phyloP scores from a whole-genome alignment of 2,113 vertebrate species.

The Dasyornis broadbenti region DNA sequence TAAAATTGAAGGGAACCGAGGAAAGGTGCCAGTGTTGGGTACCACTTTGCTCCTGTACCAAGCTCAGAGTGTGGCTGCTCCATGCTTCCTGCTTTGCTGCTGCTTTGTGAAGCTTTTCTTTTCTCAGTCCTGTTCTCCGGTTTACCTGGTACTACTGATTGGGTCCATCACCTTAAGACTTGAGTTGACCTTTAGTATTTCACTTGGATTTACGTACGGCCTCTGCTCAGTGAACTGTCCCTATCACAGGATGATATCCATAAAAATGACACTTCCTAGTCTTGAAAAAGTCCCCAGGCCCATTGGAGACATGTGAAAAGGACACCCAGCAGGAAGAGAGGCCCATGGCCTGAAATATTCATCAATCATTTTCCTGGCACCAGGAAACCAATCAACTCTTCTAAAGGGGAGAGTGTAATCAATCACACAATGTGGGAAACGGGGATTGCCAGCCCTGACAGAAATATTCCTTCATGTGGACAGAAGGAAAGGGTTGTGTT shows the following conservation, averaged over 20 bases:
- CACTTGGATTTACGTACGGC: background rate
- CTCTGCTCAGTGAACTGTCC: background rate
- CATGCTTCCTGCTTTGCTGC: background rate
- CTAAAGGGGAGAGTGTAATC: conserved; percentile 66
- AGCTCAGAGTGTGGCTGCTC: background rate
- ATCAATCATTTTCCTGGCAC: conserved; percentile 83
- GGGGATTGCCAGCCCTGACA: background rate
- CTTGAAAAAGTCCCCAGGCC: conserved; percentile 55
- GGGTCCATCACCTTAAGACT: background rate
- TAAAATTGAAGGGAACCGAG: fast-evolving
- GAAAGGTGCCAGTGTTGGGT: background rate
- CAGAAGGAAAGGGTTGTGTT: background rate
- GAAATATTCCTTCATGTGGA: background rate
- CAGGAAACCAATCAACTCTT: conserved; percentile 77
- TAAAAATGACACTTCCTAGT: conserved; percentile 61
- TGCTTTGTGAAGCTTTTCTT: background rate
- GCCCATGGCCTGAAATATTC: conserved; percentile 65
- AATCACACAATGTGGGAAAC: conserved; percentile 69
- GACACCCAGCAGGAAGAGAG: conserved; percentile 70
- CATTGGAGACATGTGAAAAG: conserved; percentile 60
- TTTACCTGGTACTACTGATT: background rate
- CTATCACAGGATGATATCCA: conserved; percentile 41
- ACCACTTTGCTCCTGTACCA: no score
- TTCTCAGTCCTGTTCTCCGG: background rate
- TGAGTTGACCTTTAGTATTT: background rate